phyloP scores from a whole-genome alignment of 2,888 invertebrate genomes.

The Sylvicola cinctus region DNA sequence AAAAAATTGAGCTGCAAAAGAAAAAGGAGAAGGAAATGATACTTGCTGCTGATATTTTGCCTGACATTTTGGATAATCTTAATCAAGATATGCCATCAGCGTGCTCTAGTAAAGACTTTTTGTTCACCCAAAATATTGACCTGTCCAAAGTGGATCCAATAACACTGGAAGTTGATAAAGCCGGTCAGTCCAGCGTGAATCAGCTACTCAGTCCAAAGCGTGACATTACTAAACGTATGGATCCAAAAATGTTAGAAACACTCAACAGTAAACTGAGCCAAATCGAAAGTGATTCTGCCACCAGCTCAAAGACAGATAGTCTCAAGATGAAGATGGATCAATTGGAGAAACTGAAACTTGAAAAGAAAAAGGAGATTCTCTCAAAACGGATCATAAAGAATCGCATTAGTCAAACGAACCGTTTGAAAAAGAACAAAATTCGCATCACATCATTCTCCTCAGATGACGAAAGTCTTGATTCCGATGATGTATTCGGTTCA shows the following conservation, averaged over 20 bases:
- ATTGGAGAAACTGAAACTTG: slow-evolving; percentile 27
- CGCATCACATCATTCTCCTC: slow-evolving; percentile 56
- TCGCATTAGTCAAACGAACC: slow-evolving; percentile 37
- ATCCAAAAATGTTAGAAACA: slow-evolving; percentile 44
- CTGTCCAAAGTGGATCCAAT: slow-evolving; percentile 52
- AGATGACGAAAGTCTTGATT: slow-evolving; percentile 55
- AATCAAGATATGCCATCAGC: slow-evolving; percentile 1
- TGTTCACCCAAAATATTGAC: slow-evolving; percentile 56
- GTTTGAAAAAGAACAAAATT: slow-evolving; percentile 42
- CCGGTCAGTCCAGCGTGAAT: slow-evolving; percentile 27
- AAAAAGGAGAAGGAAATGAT: slow-evolving; percentile 10
- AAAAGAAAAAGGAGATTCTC: slow-evolving; percentile 38
- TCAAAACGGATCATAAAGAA: slow-evolving; percentile 41
- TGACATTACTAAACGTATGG: slow-evolving; percentile 46
- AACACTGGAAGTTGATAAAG: slow-evolving; percentile 48
- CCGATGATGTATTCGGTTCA: slow-evolving; percentile 56
- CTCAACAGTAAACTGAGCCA: slow-evolving; percentile 51
- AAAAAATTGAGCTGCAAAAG: slow-evolving; percentile 10
- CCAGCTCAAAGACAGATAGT: slow-evolving; percentile 52
- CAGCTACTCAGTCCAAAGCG: slow-evolving; percentile 48
- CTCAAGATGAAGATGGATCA: slow-evolving; percentile 26
- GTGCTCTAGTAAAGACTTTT: slow-evolving; percentile 35
- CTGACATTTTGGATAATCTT: slow-evolving; percentile 29
- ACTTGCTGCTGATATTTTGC: slow-evolving; percentile 24
- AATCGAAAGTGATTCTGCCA: slow-evolving; percentile 56